These are phyloP conservation scores for Eptesicus fuscus DNA, from an alignment of 2,113 vertebrate genomes.

Conservation along the genomic window DNA sequence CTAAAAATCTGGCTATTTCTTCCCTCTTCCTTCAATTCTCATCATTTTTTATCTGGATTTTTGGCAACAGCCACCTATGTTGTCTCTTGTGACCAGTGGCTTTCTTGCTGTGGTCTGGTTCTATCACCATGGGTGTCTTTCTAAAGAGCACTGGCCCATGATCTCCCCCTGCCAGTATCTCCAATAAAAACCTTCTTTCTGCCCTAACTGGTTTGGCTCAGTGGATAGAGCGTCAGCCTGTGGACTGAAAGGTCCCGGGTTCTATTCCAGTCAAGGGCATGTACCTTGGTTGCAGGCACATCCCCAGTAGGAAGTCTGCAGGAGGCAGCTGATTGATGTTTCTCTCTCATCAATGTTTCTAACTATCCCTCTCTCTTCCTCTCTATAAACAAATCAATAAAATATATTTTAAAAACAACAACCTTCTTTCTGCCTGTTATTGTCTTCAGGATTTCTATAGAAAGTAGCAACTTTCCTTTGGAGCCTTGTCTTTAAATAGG, in stretches of 20 bases:
- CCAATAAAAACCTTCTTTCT: background rate
- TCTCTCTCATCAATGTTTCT: no score
- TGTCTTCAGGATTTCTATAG: background rate
- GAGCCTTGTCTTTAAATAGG: background rate
- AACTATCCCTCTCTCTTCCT: no score
- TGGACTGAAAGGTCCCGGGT: no score
- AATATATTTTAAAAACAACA: no score
- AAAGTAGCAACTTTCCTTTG: conserved; percentile 9
- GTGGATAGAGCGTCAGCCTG: no score
- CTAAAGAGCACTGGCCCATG: background rate
- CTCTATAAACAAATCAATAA: no score
- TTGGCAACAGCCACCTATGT: background rate
- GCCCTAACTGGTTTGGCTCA: no score
- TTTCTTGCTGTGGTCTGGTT: background rate
- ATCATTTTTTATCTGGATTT: background rate
- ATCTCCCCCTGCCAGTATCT: background rate
- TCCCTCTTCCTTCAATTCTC: background rate
- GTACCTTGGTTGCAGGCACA: no score
- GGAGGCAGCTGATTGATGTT: no score
- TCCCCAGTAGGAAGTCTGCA: no score
- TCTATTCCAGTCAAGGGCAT: no score
- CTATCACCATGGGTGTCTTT: background rate
- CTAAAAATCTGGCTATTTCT: background rate
- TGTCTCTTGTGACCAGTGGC: background rate
- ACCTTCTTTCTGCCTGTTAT: background rate